A percentile compares a stretch with the other conserved stretches of the same genome.
Conservation (phyloP, 30 jellyfish, hydroid and myxozoan genomes). For the Cassiopea xamachana region DNA sequence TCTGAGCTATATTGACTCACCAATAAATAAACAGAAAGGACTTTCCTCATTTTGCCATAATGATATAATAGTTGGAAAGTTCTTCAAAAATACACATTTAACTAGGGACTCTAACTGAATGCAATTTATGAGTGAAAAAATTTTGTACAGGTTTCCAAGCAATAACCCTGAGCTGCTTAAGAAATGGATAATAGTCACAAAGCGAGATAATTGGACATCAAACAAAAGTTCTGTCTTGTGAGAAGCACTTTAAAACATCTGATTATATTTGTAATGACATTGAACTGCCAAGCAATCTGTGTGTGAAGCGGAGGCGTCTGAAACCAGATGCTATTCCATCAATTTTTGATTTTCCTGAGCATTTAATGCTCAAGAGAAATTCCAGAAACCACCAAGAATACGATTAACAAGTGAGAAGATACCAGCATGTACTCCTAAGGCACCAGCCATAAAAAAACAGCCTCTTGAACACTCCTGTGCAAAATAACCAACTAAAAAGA, state of each 20-base stretch:
- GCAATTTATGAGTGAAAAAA: not conserved
- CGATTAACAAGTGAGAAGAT: not conserved
- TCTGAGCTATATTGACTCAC: not conserved
- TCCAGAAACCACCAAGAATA: slow-evolving; percentile 15
- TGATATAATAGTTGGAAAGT: not conserved
- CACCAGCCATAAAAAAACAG: not conserved
- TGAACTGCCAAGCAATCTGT: slow-evolving; percentile 9
- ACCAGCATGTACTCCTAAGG: not conserved
- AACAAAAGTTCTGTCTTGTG: slow-evolving; percentile 10
- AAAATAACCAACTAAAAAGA: slow-evolving; percentile 16
- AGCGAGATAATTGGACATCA: slow-evolving; percentile 7
- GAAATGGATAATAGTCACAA: slow-evolving; percentile 4
- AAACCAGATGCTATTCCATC: slow-evolving; percentile 37
- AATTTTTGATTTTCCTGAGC: slow-evolving; percentile 31
- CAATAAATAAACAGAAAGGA: not conserved
- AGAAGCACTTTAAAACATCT: slow-evolving; percentile 5
- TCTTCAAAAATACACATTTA: not conserved
- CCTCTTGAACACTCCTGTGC: slow-evolving; percentile 14
- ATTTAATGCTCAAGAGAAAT: not conserved
- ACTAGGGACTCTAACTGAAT: not conserved
- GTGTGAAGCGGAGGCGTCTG: slow-evolving; percentile 24
- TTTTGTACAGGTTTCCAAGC: slow-evolving; percentile 15
- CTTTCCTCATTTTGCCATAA: not conserved
- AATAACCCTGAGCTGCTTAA: slow-evolving; percentile 27
- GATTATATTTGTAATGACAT: slow-evolving; percentile 19